These are phyloP conservation scores for Megaptera novaeangliae DNA, from an alignment of 2,113 vertebrate genomes.

Conservation along the genomic window DNA sequence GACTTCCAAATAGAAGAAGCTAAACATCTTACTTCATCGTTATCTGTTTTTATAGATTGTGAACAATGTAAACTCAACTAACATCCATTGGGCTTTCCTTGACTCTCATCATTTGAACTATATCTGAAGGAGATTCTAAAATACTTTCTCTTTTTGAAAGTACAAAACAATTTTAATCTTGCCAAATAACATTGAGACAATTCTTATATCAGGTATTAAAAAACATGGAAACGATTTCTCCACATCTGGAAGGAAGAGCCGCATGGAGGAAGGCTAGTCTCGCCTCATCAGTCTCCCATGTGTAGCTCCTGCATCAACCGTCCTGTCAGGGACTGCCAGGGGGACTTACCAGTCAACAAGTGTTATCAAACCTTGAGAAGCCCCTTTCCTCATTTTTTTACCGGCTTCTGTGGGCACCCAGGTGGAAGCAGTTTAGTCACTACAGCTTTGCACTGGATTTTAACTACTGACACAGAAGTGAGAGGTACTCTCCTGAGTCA, in stretches of 20 bases:
- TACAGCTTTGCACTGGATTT: background rate
- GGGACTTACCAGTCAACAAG: background rate
- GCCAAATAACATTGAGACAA: background rate
- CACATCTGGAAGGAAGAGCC: background rate
- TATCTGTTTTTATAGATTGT: background rate
- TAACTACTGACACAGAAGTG: background rate
- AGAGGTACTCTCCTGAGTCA: constrained; percentile 23
- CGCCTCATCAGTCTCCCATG: background rate
- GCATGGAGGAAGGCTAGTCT: background rate
- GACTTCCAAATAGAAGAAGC: background rate
- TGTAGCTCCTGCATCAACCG: background rate
- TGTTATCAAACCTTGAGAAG: background rate
- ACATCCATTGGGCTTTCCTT: background rate
- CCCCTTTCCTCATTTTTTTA: background rate
- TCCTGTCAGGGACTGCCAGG: background rate
- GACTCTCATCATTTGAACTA: background rate
- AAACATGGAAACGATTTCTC: background rate
- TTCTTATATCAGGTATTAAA: background rate
- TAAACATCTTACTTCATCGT: background rate
- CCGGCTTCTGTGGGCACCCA: background rate
- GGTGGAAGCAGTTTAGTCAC: background rate
- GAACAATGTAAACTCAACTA: background rate
- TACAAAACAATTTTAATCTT: background rate
- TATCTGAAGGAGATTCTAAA: background rate
- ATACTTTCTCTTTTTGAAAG: background rate